These are phyloP conservation scores for Plagodis dolabraria DNA, from an alignment of 2,888 invertebrate species.

Conservation along the genomic window DNA sequence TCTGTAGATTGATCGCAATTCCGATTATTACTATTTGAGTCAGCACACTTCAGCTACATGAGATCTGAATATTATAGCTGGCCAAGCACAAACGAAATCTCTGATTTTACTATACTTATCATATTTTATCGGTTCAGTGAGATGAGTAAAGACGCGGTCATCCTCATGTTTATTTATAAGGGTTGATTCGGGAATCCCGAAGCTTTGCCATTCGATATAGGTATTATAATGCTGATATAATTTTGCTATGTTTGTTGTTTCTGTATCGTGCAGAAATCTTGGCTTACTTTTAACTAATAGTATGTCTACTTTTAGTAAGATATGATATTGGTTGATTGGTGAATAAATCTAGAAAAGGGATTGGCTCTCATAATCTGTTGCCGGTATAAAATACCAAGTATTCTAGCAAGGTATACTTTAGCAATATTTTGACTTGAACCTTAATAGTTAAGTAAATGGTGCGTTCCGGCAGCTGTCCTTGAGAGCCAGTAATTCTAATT, in stretches of 20 bases:
- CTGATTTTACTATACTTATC: slow-evolving; percentile 61
- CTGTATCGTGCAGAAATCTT: not conserved
- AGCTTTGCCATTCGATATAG: slow-evolving; percentile 5
- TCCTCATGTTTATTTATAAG: slow-evolving; percentile 70
- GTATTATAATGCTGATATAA: slow-evolving; percentile 10
- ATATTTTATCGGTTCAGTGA: slow-evolving; percentile 57
- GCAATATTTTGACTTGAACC: no score
- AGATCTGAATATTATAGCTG: slow-evolving; percentile 36
- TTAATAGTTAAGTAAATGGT: no score
- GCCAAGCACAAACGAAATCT: slow-evolving; percentile 30
- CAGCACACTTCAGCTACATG: slow-evolving; percentile 15
- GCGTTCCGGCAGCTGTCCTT: no score
- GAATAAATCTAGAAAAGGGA: no score
- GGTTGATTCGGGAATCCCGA: slow-evolving; percentile 42
- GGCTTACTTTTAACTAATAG: no score
- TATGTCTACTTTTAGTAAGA: no score
- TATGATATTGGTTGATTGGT: no score
- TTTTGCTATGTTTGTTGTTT: slow-evolving; percentile 10
- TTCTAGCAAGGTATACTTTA: no score
- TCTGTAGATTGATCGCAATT: not conserved
- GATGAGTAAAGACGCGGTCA: slow-evolving; percentile 40
- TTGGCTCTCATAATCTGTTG: no score
- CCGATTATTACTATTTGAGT: slow-evolving; percentile 6
- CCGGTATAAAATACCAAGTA: no score
- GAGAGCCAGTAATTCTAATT: no score